Percentiles rank a stretch among this genome's conserved stretches.
These are phyloP conservation scores for Atta texana DNA, from an alignment of 1,140 invertebrate species.

Conservation along the genomic window DNA sequence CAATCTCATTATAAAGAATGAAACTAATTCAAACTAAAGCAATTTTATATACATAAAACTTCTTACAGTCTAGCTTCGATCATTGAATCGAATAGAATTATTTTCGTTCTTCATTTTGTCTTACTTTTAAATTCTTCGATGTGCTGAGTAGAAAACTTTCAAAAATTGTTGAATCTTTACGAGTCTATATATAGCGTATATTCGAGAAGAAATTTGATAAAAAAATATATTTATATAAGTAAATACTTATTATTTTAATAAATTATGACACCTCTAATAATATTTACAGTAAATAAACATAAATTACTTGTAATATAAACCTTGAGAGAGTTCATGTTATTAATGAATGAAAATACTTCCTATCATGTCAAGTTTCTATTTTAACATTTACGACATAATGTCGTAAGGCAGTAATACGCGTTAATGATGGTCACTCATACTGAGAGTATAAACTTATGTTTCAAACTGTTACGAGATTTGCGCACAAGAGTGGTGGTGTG, in stretches of 20 bases:
- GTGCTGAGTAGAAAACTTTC: background rate
- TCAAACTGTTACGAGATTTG: conserved; percentile 49
- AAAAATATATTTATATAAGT: background rate
- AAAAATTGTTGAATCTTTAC: background rate
- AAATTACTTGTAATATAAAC: background rate
- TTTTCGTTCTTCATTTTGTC: background rate
- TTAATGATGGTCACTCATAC: conserved; percentile 19
- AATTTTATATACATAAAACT: conserved; percentile 31
- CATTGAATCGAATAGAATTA: background rate
- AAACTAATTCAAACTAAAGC: background rate
- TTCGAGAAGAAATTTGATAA: background rate
- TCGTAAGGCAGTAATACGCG: background rate
- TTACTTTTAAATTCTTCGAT: conserved; percentile 9
- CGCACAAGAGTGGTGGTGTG: background rate
- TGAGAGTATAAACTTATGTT: conserved; percentile 18
- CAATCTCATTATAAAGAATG: background rate
- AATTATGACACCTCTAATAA: background rate
- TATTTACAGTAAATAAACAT: background rate
- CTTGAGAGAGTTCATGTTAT: background rate
- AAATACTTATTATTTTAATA: background rate
- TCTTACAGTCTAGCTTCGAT: background rate
- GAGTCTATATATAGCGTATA: background rate
- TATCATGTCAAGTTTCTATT: background rate
- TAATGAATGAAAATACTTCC: background rate
- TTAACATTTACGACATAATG: background rate